Conservation (phyloP, 1,140 invertebrate species). For the Zaprionus africanus region DNA sequence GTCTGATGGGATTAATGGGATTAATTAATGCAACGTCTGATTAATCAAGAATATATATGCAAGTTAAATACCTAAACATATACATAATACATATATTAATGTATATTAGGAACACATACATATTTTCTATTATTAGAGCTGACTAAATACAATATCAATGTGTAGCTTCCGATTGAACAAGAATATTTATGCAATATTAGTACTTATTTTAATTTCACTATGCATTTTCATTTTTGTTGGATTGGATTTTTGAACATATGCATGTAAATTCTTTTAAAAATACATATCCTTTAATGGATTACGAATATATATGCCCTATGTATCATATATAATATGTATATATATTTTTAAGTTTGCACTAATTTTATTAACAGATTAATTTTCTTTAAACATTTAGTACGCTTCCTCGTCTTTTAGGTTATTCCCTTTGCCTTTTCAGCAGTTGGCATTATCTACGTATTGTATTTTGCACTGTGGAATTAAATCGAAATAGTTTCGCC, state of each 20-base stretch:
- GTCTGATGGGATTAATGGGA: not conserved
- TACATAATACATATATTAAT: too few species aligned
- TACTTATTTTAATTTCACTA: not conserved
- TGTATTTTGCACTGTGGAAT: not conserved
- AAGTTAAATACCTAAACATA: not conserved
- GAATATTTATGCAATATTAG: not conserved
- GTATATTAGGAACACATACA: too few species aligned
- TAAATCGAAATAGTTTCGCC: constrained; percentile 38
- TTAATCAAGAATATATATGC: too few species aligned
- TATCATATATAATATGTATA: not conserved
- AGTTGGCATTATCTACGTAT: not conserved
- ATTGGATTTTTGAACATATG: too few species aligned
- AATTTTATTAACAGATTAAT: not conserved
- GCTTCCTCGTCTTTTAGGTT: not conserved
- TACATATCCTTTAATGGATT: not conserved
- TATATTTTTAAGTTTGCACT: not conserved
- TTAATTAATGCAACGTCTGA: too few species aligned
- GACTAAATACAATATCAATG: too few species aligned
- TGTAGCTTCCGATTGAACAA: too few species aligned
- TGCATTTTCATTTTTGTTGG: too few species aligned
- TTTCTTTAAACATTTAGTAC: not conserved
- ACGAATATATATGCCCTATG: not conserved
- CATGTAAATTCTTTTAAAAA: not conserved
- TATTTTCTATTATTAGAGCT: too few species aligned
- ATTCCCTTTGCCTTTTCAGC: not conserved